Percentiles rank a stretch among this genome's conserved stretches.
phyloP scores from a whole-genome alignment of 1,140 invertebrate genomes.

The Orchesella cincta region DNA sequence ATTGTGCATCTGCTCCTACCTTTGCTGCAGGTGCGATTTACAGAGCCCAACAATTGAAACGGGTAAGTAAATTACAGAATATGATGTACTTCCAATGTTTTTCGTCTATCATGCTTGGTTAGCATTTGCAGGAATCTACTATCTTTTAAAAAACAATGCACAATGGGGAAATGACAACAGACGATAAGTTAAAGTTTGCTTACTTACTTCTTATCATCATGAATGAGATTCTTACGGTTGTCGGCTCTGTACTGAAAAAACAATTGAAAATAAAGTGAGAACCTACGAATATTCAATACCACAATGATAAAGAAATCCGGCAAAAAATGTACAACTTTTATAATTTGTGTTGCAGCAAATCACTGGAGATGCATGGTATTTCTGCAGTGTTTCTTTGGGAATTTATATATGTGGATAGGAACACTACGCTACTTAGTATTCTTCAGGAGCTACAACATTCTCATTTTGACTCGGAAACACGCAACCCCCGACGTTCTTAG shows the following conservation, averaged over 20 bases:
- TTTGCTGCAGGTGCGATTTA: constrained; percentile 88
- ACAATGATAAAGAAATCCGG: too few relatives aligned
- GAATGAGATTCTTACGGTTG: constrained; percentile 90
- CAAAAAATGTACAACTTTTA: constrained; percentile 23
- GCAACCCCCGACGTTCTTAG: constrained; percentile 88
- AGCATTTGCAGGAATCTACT: constrained; percentile 64
- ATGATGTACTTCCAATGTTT: neutral
- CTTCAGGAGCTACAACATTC: constrained; percentile 96
- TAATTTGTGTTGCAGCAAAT: constrained; percentile 64
- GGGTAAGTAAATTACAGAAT: too few relatives aligned
- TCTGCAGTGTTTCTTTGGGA: constrained; percentile 91
- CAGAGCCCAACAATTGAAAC: constrained; percentile 81
- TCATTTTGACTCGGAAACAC: constrained; percentile 92
- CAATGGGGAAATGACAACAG: constrained; percentile 70
- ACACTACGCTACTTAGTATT: constrained; percentile 94
- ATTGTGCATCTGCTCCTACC: constrained; percentile 78
- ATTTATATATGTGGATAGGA: constrained; percentile 95
- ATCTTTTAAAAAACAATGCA: constrained; percentile 76
- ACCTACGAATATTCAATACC: neutral
- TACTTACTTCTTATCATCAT: constrained; percentile 95
- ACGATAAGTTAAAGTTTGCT: constrained; percentile 86
- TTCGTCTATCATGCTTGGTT: constrained; percentile 13
- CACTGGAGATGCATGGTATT: constrained; percentile 86
- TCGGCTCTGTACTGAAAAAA: constrained; percentile 91
- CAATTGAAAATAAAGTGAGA: constrained; percentile 79